Percentiles rank a stretch among this genome's conserved stretches.
phyloP scores from a whole-genome alignment of 2,113 vertebrate species.

The Microcebus griseorufus region DNA sequence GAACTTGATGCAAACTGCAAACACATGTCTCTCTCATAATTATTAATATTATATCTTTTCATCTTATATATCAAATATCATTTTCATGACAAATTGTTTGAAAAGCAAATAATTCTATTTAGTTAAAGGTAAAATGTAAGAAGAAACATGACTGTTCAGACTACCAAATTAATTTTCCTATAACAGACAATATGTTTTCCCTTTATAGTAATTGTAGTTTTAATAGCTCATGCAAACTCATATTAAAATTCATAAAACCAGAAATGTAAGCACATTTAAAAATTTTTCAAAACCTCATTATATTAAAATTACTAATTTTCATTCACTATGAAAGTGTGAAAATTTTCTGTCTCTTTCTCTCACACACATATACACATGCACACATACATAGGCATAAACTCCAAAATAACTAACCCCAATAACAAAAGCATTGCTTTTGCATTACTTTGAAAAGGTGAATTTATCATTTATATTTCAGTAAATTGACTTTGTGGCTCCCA shows the following conservation, averaged over 20 bases:
- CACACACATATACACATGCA: background rate
- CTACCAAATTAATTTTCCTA: background rate
- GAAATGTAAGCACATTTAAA: background rate
- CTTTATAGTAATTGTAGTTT: background rate
- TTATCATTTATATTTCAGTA: background rate
- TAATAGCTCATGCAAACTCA: background rate
- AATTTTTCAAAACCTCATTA: background rate
- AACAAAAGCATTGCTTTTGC: background rate
- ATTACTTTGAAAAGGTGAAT: background rate
- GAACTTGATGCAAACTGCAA: background rate
- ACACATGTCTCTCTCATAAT: background rate
- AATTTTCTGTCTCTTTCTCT: background rate
- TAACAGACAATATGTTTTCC: background rate
- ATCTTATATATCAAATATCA: background rate
- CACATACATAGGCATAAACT: background rate
- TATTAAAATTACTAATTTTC: background rate
- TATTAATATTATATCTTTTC: background rate
- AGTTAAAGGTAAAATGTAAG: background rate
- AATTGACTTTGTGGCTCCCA: background rate
- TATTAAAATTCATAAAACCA: no score
- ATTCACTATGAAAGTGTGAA: background rate
- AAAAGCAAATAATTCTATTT: background rate
- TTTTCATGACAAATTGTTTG: background rate
- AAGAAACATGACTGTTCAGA: background rate
- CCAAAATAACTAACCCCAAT: background rate